Percentiles rank a stretch among this genome's conserved stretches.
Conservation (phyloP, 2,888 invertebrate genomes). For the Drosophila prolongata region DNA sequence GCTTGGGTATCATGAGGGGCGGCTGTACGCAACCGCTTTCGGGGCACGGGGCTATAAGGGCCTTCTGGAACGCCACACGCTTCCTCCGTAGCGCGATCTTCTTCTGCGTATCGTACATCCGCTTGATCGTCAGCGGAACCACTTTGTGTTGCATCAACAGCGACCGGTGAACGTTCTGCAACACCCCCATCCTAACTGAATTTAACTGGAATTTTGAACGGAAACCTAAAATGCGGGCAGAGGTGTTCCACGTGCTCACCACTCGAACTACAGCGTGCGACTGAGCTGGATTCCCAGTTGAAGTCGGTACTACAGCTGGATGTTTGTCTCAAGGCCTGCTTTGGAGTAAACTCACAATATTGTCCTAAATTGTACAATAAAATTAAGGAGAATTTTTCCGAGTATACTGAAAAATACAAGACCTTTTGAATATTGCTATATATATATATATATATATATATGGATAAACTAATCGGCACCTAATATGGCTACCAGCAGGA, state of each 20-base stretch:
- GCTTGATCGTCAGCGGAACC: not conserved
- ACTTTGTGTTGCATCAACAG: not conserved
- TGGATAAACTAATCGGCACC: no score
- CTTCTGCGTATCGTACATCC: not conserved
- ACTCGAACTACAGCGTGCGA: not conserved
- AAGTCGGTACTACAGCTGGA: not conserved
- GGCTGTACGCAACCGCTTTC: slow-evolving; percentile 21
- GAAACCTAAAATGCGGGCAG: not conserved
- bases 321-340: not conserved
- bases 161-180: not conserved
- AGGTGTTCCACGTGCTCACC: slow-evolving; percentile 1
- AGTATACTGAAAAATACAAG: no score
- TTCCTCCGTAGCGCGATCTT: not conserved
- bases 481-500: no score
- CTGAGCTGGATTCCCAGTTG: not conserved
- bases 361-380: no score
- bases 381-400: no score
- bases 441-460: no score
- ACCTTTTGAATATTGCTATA: no score
- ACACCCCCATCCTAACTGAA: slow-evolving; percentile 5
- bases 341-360: not conserved
- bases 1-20: not conserved
- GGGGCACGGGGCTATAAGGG: slow-evolving; percentile 12
- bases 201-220: slow-evolving; percentile 9
- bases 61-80: not conserved